Conservation (phyloP, 2,113 vertebrate species). For the Phocoena phocoena region DNA sequence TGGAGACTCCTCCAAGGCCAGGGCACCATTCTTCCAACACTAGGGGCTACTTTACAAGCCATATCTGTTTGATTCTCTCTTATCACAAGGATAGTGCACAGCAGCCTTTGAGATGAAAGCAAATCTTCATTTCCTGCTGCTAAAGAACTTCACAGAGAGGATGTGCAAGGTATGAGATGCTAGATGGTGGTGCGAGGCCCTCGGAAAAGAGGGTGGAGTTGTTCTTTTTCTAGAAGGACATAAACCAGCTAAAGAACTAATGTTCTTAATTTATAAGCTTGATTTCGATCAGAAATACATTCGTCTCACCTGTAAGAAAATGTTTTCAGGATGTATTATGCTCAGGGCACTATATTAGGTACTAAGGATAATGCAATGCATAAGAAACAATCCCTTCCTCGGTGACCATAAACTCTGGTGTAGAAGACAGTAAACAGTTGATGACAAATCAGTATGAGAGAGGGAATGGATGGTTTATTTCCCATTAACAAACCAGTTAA, state of each 20-base stretch:
- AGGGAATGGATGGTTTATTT: background rate
- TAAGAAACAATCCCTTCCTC: background rate
- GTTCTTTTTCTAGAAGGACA: background rate
- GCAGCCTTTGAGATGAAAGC: background rate
- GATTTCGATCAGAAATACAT: background rate
- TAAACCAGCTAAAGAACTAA: background rate
- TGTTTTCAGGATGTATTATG: background rate
- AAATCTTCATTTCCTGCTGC: conserved; percentile 13
- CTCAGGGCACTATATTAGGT: background rate
- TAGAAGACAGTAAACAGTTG: background rate
- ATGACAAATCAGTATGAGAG: background rate
- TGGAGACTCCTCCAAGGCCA: background rate
- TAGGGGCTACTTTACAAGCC: background rate
- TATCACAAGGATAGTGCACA: background rate
- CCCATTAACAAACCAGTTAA: background rate
- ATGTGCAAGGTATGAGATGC: background rate
- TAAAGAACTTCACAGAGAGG: background rate
- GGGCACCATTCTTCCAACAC: background rate
- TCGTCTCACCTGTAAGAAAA: background rate
- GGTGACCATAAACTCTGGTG: background rate
- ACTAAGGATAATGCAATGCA: background rate
- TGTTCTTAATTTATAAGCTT: background rate
- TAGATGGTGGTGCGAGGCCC: background rate
- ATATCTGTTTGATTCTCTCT: background rate
- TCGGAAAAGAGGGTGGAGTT: background rate